Evolutionary conservation across 2,797 vertebrate species (phyloP).

Genomic region (Mus minutoides): DNA sequence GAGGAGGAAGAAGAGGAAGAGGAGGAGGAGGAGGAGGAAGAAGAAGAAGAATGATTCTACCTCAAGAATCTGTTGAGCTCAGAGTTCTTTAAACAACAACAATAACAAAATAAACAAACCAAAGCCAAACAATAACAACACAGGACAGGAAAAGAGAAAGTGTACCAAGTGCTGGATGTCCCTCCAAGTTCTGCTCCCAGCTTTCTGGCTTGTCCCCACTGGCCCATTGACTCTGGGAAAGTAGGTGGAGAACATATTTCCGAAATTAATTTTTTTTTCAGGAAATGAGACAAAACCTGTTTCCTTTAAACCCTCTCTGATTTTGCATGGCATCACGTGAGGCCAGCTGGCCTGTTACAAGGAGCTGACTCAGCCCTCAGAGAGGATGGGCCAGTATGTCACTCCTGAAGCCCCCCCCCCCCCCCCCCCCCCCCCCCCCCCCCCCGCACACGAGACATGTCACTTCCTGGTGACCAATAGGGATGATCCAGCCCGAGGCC

Average conservation of each 20-base stretch:
- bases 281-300: background rate
- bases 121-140: background rate
- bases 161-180: background rate
- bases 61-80: too few species aligned
- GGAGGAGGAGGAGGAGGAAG: too few species aligned
- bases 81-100: background rate
- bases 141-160: background rate
- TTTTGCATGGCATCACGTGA: background rate
- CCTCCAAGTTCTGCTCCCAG: background rate
- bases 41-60: too few species aligned
- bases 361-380: background rate
- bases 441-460: background rate
- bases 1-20: too few species aligned
- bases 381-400: background rate
- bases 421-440: too few species aligned
- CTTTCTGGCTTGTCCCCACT: background rate
- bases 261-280: background rate
- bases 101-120: background rate
- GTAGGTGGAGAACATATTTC: background rate
- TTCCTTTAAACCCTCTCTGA: background rate
- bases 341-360: background rate
- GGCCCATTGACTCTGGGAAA: background rate
- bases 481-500: background rate
- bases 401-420: background rate
- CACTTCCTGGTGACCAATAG: background rate